Evolutionary conservation across 92 coral and sea anemone species (phyloP), one percentile per base, ranked within the genome.

Genomic region (Siderastrea siderea): DNA sequence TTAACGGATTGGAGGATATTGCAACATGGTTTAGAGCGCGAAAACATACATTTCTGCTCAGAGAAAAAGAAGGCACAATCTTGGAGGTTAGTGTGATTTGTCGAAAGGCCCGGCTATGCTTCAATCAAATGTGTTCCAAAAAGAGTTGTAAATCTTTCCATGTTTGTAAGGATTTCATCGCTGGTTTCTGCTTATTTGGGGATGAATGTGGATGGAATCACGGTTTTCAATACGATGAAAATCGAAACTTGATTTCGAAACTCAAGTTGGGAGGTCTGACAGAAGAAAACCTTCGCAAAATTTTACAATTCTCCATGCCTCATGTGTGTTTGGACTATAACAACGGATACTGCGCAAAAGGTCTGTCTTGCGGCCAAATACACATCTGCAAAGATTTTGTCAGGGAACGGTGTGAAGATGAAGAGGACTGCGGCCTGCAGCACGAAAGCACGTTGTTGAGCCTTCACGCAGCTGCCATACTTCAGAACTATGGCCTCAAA

Each of bases 301-400:
- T 93, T 5, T 55, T 93, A 26, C 87, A 74, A 14, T 81, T 87
- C 6, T 90, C 93, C 1, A 67, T 84, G 77, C 93, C 93, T 3
- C 93, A 80, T 47, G 93, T 90, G 7, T 90, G 93, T 52, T 49
- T 85, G 45, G 82, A 90, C 11, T 90, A 90, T 74, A 90, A 90
- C 79, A 38, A n/a, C 12, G 87, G 77, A 57, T 12, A 15, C 45
- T 90, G 93, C 43, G 4, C n/a, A 5, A 66, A 2, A n/a, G 82
- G 54, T 10, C 48, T 47, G 48, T 73, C 26, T 5, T 90, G 93
- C 54, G 17, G 57, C n/a, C 68, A 87, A 47, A 46, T 93, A 17
- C 96, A 93, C 68, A 87, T 93, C 51, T 93, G 96, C 79, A 84
- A 85, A 78, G 72, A 54, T 13, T 87, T 91, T 62, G 61, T 84